phyloP scores from a whole-genome alignment of 2,797 vertebrate genomes.

The Falco biarmicus region DNA sequence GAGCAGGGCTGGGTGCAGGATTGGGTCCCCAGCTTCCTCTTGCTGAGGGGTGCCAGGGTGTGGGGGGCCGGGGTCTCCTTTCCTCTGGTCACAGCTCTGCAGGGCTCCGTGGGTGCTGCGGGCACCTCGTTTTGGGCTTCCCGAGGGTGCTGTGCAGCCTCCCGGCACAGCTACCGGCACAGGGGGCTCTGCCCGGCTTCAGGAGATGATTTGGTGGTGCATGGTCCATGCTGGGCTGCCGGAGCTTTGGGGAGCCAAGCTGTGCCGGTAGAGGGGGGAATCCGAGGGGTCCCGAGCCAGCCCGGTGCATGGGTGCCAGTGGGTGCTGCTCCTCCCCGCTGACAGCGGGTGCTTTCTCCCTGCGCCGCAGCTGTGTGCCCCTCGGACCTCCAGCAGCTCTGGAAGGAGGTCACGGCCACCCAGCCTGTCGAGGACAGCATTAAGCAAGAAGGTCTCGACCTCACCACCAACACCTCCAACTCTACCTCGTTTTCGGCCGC shows the following conservation, averaged over 20 bases:
- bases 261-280: accelerated
- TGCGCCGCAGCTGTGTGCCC: constrained; percentile 88
- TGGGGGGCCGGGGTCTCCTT: not conserved
- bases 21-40: not conserved
- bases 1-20: not conserved
- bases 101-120: accelerated
- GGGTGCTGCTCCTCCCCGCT: not conserved
- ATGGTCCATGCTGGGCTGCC: not conserved
- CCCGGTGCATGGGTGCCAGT: not conserved
- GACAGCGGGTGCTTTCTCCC: accelerated
- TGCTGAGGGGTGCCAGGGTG: accelerated
- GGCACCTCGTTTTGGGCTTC: not conserved
- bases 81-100: not conserved
- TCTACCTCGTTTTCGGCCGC: constrained; percentile 96
- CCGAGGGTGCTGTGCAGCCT: accelerated
- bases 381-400: constrained; percentile 97
- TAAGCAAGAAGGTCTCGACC: constrained; percentile 96
- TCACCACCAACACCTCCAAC: constrained; percentile 95
- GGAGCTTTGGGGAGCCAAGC: not conserved
- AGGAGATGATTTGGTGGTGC: not conserved
- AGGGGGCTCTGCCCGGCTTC: not conserved
- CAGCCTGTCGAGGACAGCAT: constrained; percentile 90
- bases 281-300: not conserved
- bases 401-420: constrained; percentile 94
- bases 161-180: accelerated